A percentile compares a stretch with the other conserved stretches of the same genome.
These are phyloP conservation scores for Ahaetulla prasina DNA, from an alignment of 2,113 vertebrate species.

Conservation along the genomic window DNA sequence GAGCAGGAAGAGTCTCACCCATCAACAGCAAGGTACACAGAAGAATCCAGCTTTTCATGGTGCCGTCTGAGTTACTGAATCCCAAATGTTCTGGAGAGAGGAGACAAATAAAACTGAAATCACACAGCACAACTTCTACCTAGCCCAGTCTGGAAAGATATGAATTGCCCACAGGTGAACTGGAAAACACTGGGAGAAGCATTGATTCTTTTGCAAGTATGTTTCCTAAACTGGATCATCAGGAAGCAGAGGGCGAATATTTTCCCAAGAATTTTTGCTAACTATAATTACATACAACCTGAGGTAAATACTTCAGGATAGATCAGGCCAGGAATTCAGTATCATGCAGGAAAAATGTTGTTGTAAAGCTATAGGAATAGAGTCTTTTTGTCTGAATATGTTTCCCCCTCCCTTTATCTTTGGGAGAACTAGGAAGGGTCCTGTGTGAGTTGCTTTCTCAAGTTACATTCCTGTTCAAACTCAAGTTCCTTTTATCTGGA, in stretches of 20 bases:
- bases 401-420: not conserved
- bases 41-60: conserved; percentile 53
- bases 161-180: not conserved
- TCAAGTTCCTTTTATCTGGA: not conserved
- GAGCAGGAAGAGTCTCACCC: conserved; percentile 47
- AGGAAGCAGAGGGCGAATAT: not conserved
- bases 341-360: not conserved
- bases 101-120: not conserved
- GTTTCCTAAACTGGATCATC: not conserved
- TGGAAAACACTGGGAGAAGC: not conserved
- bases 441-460: not conserved
- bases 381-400: not conserved
- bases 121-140: too few species aligned
- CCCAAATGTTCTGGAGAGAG: not conserved
- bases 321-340: not conserved
- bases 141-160: not conserved
- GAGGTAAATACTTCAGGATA: not conserved
- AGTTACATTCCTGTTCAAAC: not conserved
- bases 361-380: not conserved
- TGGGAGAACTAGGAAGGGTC: not conserved
- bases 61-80: not conserved
- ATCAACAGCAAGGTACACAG: conserved; percentile 66
- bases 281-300: not conserved
- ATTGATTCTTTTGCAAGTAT: not conserved
- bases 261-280: not conserved